Evolutionary conservation across 2,113 vertebrate genomes (phyloP).

Genomic region (Ceuthmochares aereus): DNA sequence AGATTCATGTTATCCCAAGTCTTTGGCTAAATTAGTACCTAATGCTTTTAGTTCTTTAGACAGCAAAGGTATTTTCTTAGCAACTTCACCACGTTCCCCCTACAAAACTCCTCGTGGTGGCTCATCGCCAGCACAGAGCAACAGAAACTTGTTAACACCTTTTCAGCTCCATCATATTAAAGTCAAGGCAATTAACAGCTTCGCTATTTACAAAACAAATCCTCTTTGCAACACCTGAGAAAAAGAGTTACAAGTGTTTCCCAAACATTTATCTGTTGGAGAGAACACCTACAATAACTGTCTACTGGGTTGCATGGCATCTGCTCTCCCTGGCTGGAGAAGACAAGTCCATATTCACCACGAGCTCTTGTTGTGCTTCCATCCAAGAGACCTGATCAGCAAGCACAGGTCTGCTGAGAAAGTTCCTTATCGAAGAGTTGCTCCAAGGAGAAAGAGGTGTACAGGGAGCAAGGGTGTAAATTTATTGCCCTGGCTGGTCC

Average conservation of each 20-base stretch:
- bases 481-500: background rate
- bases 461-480: background rate
- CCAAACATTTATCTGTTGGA: slow-evolving; percentile 5
- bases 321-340: background rate
- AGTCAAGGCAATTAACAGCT: slow-evolving; percentile 55
- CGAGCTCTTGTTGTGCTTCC: accelerated
- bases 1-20: background rate
- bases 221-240: slow-evolving; percentile 55
- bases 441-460: background rate
- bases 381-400: background rate
- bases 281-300: background rate
- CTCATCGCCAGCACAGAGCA: background rate
- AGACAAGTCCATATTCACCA: accelerated
- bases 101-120: background rate
- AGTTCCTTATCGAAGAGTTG: background rate
- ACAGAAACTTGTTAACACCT: slow-evolving; percentile 43
- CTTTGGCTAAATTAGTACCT: background rate
- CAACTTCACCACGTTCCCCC: background rate
- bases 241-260: slow-evolving; percentile 47
- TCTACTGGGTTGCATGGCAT: background rate
- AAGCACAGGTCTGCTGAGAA: background rate
- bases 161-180: slow-evolving; percentile 42
- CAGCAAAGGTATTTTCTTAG: background rate
- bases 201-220: slow-evolving; percentile 68
- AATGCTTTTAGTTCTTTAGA: background rate